Evolutionary conservation across 2,113 vertebrate species (phyloP).

Genomic region (Epinephelus fuscoguttatus): DNA sequence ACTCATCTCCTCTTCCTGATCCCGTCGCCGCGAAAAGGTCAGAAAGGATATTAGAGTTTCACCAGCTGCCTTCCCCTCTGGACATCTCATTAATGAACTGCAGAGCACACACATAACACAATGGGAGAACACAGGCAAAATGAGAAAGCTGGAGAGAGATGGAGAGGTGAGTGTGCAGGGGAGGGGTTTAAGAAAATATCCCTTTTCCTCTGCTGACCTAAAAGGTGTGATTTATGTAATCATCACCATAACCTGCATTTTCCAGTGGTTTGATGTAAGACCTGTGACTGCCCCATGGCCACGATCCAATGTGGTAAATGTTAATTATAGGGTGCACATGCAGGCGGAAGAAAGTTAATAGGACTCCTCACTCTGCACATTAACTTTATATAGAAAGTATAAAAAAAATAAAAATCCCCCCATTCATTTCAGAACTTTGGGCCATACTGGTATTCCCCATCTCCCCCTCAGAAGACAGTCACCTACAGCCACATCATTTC

Average conservation of each 20-base stretch:
- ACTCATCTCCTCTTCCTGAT: constrained; percentile 38
- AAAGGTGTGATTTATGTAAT: constrained; percentile 52
- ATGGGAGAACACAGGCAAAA: constrained; percentile 61
- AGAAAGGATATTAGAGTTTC: constrained; percentile 77
- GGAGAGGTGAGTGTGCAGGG: constrained; percentile 17
- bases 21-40: constrained; percentile 72
- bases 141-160: constrained; percentile 34
- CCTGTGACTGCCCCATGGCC: constrained; percentile 16
- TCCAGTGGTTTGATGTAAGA: constrained; percentile 33
- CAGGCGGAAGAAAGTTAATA: constrained; percentile 44
- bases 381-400: constrained; percentile 29
- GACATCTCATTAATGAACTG: constrained; percentile 75
- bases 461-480: constrained; percentile 48
- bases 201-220: constrained; percentile 22
- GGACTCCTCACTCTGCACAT: constrained; percentile 47
- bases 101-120: constrained; percentile 68
- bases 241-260: constrained; percentile 23
- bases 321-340: constrained; percentile 58
- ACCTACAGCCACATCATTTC: constrained; percentile 52
- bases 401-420: constrained; percentile 24
- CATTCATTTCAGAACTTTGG: constrained; percentile 29
- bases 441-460: constrained; percentile 64
- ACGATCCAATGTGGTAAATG: constrained; percentile 41
- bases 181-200: constrained; percentile 28
- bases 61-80: constrained; percentile 75